Evolutionary conservation across 1,140 invertebrate genomes (phyloP).

Genomic region (Fopius arisanus): DNA sequence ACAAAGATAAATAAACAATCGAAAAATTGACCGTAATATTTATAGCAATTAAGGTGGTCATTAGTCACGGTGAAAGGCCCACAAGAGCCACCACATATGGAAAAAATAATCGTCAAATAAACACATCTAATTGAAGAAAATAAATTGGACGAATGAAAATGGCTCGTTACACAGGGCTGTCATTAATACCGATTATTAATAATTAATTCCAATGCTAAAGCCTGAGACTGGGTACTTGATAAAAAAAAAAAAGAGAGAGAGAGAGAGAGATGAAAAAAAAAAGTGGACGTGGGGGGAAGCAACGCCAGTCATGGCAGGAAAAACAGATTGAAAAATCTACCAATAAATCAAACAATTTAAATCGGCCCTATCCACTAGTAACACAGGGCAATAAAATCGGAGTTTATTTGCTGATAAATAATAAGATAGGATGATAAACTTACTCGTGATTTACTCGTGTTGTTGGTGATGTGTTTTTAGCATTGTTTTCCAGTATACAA

Average conservation of each 20-base stretch:
- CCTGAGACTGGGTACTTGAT: not conserved
- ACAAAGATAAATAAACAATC: slow-evolving; percentile 31
- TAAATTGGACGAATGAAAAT: not conserved
- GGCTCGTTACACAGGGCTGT: too few species aligned
- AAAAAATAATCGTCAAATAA: slow-evolving; percentile 22
- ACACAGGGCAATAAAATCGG: too few species aligned
- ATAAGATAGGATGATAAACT: not conserved
- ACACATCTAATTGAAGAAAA: slow-evolving; percentile 21
- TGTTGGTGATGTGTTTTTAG: slow-evolving; percentile 3
- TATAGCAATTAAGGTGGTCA: slow-evolving; percentile 50
- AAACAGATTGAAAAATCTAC: not conserved
- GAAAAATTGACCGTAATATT: slow-evolving; percentile 27
- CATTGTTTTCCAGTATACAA: slow-evolving; percentile 6
- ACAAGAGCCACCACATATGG: slow-evolving; percentile 26
- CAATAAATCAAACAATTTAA: not conserved
- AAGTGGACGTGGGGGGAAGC: not conserved
- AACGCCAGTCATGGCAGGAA: slow-evolving; percentile 1
- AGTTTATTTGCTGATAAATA: not conserved
- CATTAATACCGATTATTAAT: too few species aligned
- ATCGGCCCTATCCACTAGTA: too few species aligned
- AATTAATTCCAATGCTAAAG: too few species aligned
- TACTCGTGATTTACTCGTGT: slow-evolving; percentile 5
- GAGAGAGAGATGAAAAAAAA: slow-evolving; percentile 4
- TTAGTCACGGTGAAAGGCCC: slow-evolving; percentile 58
- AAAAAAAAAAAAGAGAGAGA: not conserved